phyloP scores from a whole-genome alignment of 2,113 vertebrate species.

The Thamnaconus septentrionalis region DNA sequence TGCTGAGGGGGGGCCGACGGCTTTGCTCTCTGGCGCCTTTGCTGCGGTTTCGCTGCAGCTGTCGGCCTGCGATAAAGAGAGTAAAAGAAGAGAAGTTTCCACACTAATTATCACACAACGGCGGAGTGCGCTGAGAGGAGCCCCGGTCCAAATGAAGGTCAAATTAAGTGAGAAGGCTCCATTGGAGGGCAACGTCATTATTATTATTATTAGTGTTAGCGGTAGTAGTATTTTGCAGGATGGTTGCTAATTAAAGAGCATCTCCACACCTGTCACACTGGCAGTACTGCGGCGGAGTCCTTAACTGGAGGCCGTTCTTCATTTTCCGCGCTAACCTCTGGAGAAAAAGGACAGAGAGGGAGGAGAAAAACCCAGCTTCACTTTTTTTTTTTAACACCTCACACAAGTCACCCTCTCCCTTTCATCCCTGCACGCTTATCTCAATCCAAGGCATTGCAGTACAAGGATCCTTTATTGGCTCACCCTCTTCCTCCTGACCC shows the following conservation, averaged over 20 bases:
- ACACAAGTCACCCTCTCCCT: too few relatives aligned
- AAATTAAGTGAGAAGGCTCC: constrained; percentile 44
- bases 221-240: constrained; percentile 9
- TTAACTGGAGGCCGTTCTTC: constrained; percentile 33
- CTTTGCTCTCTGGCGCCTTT: constrained; percentile 42
- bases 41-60: constrained; percentile 46
- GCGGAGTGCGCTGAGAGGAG: constrained; percentile 45
- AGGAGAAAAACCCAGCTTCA: neutral
- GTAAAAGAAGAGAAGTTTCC: constrained; percentile 55
- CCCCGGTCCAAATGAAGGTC: constrained; percentile 53
- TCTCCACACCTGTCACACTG: constrained; percentile 65
- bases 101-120: constrained; percentile 66
- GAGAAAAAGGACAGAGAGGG: neutral
- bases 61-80: constrained; percentile 63
- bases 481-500: constrained; percentile 64
- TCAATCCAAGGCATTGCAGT: neutral
- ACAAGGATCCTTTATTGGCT: neutral
- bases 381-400: neutral
- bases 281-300: constrained; percentile 59
- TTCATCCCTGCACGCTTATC: neutral
- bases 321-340: constrained; percentile 46
- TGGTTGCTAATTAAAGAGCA: constrained; percentile 22
- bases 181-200: constrained; percentile 40
- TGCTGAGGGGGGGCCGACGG: constrained; percentile 29
- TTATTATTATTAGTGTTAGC: too few relatives aligned